Conservation (phyloP, 1,140 invertebrate species). For the Sminthurinus signatus region DNA sequence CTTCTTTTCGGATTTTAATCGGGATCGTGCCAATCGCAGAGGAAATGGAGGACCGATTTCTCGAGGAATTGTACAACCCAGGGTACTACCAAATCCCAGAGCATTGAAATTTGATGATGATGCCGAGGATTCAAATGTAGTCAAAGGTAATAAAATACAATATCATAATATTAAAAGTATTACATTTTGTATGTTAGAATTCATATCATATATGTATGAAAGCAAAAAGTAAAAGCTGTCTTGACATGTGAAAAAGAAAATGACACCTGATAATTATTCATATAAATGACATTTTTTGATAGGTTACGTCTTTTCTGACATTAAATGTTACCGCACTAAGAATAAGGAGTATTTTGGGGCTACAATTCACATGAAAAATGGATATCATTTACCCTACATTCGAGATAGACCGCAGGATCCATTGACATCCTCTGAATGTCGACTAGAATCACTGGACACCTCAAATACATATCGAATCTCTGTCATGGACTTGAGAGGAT, state of each 20-base stretch:
- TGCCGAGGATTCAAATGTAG: constrained; percentile 21
- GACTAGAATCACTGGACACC: constrained; percentile 22
- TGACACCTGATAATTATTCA: too few species aligned
- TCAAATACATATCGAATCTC: constrained; percentile 24
- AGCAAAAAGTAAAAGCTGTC: not conserved
- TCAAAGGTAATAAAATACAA: constrained; percentile 25
- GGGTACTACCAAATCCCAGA: not conserved
- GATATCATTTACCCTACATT: constrained; percentile 36
- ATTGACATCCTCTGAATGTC: constrained; percentile 22
- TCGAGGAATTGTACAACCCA: not conserved
- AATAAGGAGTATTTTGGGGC: constrained; percentile 35
- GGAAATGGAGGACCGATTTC: too few species aligned
- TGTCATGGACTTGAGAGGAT: constrained; percentile 27
- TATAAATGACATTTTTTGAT: not conserved
- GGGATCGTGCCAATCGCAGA: too few species aligned
- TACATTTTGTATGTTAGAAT: too few species aligned
- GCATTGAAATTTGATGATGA: too few species aligned
- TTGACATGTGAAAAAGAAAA: too few species aligned
- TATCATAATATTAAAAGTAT: too few species aligned
- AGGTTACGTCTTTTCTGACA: constrained; percentile 40
- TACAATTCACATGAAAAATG: constrained; percentile 33
- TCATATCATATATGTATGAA: not conserved
- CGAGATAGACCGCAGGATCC: constrained; percentile 36
- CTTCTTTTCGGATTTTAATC: too few species aligned
- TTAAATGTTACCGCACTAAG: constrained; percentile 32